Base-by-base conservation (phyloP, 2,888 invertebrate species). In the Drosophila monieri region DNA sequence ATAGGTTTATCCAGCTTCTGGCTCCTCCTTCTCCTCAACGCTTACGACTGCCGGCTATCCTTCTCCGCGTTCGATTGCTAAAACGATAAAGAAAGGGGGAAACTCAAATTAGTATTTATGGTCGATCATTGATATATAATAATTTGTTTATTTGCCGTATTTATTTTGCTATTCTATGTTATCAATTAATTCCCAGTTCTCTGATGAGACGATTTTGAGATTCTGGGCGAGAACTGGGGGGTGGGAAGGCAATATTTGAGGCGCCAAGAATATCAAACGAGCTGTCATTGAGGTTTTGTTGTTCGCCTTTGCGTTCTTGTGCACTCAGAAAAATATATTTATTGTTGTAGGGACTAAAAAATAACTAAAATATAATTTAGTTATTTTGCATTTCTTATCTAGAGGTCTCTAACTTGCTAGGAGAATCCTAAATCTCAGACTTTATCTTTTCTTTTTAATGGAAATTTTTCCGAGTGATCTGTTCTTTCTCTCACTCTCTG, bases 1-100 rank as follows among this genome's bases (percentile, higher is more conserved):
- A 44, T 53, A 30, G 52, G 52, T 32, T 64, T 41, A 8, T 23
- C 23, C 43, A 53, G 43, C 58, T 62, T 52, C 35, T 27, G 27
- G 27, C 27, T 47, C 47, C 47, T 39, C 30, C 27, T 47, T 43
- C 47, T 39, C 30, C 51, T 8, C 23, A 12, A 52, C 58, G 53
- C 74, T 85, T 85, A 84, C 71, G 80, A 81, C 73, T 88, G 85
- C 76, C 80, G 74, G 76, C 81, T 84, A 75, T 85, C 79, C 70
- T 89, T 89, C 73, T 89, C 80, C 49, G 61, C 57, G 21, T 66
- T 68, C 52, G 54, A 59, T 67, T 78, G 78, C 89, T 89, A 86
- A 15, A 89, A 89, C 53, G 74, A 88, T 53, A 53, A 58, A 70
- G 43, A 62, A 25, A 56, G 30, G 70, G 48, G 76, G 15, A 57